Conservation (phyloP, 1,140 invertebrate species). For the Parasteatoda tepidariorum region DNA sequence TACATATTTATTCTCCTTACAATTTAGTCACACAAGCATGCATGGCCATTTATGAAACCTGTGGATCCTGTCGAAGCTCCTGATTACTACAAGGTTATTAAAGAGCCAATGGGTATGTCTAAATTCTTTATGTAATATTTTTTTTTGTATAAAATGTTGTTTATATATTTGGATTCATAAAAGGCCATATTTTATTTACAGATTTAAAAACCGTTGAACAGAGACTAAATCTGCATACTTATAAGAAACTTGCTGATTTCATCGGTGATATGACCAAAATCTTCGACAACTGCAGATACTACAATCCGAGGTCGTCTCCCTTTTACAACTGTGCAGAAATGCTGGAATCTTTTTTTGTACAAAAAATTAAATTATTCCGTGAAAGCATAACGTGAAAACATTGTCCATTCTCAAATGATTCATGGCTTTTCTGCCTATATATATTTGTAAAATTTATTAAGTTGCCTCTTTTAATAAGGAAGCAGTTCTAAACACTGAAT, state of each 20-base stretch:
- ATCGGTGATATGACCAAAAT: conserved; percentile 98
- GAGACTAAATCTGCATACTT: conserved; percentile 85
- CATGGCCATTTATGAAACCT: conserved; percentile 97
- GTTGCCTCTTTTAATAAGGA: not conserved
- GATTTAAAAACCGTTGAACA: conserved; percentile 93
- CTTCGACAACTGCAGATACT: conserved; percentile 98
- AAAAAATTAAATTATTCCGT: conserved; percentile 70
- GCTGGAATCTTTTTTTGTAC: conserved; percentile 94
- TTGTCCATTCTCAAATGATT: not conserved
- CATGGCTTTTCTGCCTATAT: not conserved
- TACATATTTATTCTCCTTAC: not conserved
- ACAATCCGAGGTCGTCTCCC: conserved; percentile 93
- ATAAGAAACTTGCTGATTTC: conserved; percentile 91
- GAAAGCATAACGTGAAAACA: conserved; percentile 63
- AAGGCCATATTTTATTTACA: conserved; percentile 71
- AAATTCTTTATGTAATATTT: not conserved
- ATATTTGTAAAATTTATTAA: not conserved
- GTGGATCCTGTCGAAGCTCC: conserved; percentile 95
- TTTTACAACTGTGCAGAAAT: conserved; percentile 96
- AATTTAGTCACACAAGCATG: conserved; percentile 83
- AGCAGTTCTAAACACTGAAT: too few species aligned
- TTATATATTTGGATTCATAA: not conserved
- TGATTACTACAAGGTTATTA: conserved; percentile 97
- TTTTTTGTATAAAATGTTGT: not conserved
- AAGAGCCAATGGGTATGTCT: conserved; percentile 95